Percentiles rank a stretch among this genome's conserved stretches.
phyloP scores from a whole-genome alignment of 2,113 vertebrate genomes.

The Pygathrix nemaeus region DNA sequence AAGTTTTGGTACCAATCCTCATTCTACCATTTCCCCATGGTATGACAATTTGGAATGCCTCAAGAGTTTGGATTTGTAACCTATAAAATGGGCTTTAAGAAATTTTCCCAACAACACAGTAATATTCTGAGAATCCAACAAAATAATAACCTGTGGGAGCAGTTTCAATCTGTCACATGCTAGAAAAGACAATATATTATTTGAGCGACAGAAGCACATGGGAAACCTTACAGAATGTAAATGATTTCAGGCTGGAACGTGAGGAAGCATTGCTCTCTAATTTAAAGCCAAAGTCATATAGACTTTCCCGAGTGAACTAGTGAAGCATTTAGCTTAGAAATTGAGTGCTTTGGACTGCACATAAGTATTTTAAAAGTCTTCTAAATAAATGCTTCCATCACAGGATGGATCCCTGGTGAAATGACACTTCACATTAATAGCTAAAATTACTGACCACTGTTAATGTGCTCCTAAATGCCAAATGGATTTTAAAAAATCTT shows the following conservation, averaged over 20 bases:
- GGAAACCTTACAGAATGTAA: neutral
- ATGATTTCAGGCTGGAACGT: slow-evolving; percentile 17
- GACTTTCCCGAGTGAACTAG: slow-evolving; percentile 53
- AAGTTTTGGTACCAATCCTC: neutral
- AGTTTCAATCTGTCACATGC: neutral
- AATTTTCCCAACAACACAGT: neutral
- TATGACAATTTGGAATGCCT: neutral
- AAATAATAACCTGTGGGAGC: neutral
- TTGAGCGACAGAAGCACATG: neutral
- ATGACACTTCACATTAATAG: slow-evolving; percentile 64
- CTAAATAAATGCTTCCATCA: slow-evolving; percentile 60
- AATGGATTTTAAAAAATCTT: slow-evolving; percentile 55
- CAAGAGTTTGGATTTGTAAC: neutral
- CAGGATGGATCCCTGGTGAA: slow-evolving; percentile 39
- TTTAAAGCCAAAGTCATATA: slow-evolving; percentile 52
- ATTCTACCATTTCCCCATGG: neutral
- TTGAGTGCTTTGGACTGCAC: slow-evolving; percentile 68
- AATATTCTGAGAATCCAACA: neutral
- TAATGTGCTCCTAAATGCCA: slow-evolving; percentile 54
- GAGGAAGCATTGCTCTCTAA: slow-evolving; percentile 17
- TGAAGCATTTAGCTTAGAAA: slow-evolving; percentile 71
- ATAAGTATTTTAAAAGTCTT: slow-evolving; percentile 65
- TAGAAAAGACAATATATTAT: slow-evolving; percentile 12
- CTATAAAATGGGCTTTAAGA: neutral
- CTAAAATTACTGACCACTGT: slow-evolving; percentile 57